Base-by-base conservation (phyloP, 1,140 invertebrate species). In the Drosophila sp. region DNA sequence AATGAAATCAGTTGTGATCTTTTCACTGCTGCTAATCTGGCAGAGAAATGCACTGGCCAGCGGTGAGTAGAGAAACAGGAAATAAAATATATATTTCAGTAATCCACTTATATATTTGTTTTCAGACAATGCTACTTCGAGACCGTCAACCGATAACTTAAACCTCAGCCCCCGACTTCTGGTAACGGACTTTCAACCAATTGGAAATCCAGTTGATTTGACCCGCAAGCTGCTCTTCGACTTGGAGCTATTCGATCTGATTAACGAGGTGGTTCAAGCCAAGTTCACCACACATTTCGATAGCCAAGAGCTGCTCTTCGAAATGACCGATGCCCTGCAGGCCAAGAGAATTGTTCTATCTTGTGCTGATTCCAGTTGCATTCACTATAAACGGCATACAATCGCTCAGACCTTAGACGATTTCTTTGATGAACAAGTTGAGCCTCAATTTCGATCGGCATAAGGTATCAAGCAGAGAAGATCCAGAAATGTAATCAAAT, bases 211-310 rank as follows among this genome's bases (percentile, higher is more conserved):
- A 0, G 53, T 65, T 1, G 9, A 34, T 6, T 5, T 59, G 27
- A 58, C 65, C 0, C 66, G 46, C 1, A 27, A 45, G 2, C 40
- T 65, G 21, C 21, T 78, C 7, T 16, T 40, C 0, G 46, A 63
- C 0, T 2, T 79, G 11, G 6, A 45, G 3, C 29, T 58, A n/a
- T 50, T 41, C 8, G 45, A 64, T 11, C 66, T 76, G 41, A 38
- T 71, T 4, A 32, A 11, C 2, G 72, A 76, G 18, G 46, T 77
- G 0, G 46, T 27, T 29, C 75, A 71, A 54, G 75, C 65, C 2
- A 70, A 25, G 7, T 13, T 32, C 14, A n/a, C 25, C 0, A 7
- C 18, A 0, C 4, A 16, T 0, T 13, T 7, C 0, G 6, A 2
- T 5, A 11, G 0, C 0, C 0, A 11, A 0, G 7, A 16, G 0